A percentile compares a stretch with the other conserved stretches of the same genome.
phyloP scores from a whole-genome alignment of 2,113 vertebrate genomes.

The Phyllopteryx taeniolatus region DNA sequence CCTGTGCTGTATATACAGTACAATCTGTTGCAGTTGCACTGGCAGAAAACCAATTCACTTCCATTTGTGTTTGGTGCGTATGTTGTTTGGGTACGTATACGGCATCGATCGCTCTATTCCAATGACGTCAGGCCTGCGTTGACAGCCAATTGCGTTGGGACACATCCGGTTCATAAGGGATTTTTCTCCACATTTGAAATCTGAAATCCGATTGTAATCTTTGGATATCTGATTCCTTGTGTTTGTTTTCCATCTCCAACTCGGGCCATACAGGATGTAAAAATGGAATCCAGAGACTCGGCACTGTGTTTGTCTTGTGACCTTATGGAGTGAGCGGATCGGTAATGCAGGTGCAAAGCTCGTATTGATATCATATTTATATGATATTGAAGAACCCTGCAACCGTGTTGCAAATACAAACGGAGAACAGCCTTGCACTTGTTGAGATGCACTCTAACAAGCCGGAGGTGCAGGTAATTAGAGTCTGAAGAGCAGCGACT shows the following conservation, averaged over 20 bases:
- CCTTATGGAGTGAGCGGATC: background rate
- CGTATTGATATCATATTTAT: too few relatives aligned
- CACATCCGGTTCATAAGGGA: background rate
- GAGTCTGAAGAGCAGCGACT: constrained; percentile 16
- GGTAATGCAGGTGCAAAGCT: background rate
- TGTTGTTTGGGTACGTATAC: background rate
- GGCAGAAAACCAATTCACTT: background rate
- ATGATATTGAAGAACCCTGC: constrained; percentile 8
- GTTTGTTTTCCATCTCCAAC: background rate
- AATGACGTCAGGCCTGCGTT: background rate
- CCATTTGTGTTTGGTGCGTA: background rate
- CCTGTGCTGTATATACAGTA: background rate
- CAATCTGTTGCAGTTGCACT: background rate
- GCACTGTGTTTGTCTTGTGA: background rate
- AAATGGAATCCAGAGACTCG: background rate
- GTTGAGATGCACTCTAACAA: constrained; percentile 2
- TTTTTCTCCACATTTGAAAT: background rate
- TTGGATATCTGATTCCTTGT: background rate
- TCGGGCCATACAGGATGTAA: background rate
- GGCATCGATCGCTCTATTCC: background rate
- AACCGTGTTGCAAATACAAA: constrained; percentile 1
- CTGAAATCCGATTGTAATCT: background rate
- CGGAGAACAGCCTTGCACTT: background rate
- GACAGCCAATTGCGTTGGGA: background rate
- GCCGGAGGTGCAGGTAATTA: constrained; percentile 13